Evolutionary conservation across 2,888 invertebrate genomes (phyloP).

Genomic region (Himalopsyche anomala): DNA sequence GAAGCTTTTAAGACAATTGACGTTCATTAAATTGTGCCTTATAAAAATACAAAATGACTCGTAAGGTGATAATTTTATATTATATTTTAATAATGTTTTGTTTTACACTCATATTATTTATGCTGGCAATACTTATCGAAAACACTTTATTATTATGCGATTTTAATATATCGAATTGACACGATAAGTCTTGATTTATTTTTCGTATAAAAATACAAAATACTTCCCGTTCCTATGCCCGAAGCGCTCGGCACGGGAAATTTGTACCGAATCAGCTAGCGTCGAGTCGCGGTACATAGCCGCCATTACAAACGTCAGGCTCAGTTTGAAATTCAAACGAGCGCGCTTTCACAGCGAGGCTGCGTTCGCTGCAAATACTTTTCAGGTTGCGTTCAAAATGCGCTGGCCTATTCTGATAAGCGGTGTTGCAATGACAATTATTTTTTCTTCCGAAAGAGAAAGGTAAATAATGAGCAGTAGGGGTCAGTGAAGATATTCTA

Average conservation of each 20-base stretch:
- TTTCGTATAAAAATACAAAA: conserved; percentile 34
- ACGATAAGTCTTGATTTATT: background rate
- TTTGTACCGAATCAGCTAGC: conserved; percentile 34
- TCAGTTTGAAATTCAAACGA: background rate
- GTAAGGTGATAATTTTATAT: background rate
- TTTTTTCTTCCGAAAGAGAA: conserved; percentile 21
- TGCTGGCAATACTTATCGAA: conserved; percentile 6
- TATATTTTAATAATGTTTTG: background rate
- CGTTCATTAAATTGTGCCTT: background rate
- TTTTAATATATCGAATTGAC: background rate
- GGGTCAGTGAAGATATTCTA: conserved; percentile 1
- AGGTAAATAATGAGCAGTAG: conserved; percentile 4
- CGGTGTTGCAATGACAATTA: conserved; percentile 19
- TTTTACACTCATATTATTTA: background rate
- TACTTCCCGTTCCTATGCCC: conserved; percentile 34
- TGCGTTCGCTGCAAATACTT: conserved; percentile 24
- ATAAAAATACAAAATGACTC: conserved; percentile 53
- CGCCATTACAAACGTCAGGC: conserved; percentile 31
- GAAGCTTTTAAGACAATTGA: background rate
- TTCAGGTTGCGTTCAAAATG: conserved; percentile 30
- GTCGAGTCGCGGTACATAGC: conserved; percentile 34
- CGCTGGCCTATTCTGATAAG: conserved; percentile 21
- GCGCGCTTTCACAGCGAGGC: conserved; percentile 30
- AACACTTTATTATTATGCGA: conserved; percentile 13
- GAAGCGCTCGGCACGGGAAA: conserved; percentile 30